Percentiles rank a stretch among this genome's conserved stretches.
Conservation (phyloP, 2,888 invertebrate species). For the Zootermopsis nevadensis region DNA sequence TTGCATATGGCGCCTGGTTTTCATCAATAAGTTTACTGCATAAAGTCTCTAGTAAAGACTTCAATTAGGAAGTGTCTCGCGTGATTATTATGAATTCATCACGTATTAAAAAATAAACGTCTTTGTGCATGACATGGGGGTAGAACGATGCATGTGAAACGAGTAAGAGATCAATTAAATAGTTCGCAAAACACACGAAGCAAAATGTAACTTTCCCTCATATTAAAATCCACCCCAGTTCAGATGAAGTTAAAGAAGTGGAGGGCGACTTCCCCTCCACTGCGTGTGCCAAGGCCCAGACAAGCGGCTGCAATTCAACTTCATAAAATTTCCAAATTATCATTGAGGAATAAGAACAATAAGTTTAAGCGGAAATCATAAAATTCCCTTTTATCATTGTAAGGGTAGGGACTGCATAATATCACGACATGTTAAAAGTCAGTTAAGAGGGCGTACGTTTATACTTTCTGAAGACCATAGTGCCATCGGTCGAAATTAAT, state of each 20-base stretch:
- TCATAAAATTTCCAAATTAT: neutral
- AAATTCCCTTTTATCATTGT: neutral
- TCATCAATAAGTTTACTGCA: neutral
- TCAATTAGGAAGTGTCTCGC: slow-evolving; percentile 13
- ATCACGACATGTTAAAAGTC: neutral
- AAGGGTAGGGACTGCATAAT: neutral
- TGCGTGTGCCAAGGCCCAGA: neutral
- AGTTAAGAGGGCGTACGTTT: neutral
- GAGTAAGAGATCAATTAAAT: neutral
- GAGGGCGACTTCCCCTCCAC: neutral
- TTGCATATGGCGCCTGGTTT: neutral
- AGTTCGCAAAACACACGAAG: neutral
- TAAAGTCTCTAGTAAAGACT: neutral
- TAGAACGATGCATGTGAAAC: neutral
- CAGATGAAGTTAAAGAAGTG: neutral
- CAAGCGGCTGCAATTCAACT: neutral
- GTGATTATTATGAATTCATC: neutral
- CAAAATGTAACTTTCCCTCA: neutral
- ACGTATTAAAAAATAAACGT: neutral
- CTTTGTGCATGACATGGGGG: neutral
- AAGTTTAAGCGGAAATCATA: neutral
- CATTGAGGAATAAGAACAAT: neutral
- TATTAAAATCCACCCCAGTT: neutral
- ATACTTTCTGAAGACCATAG: neutral
- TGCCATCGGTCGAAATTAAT: neutral